These are phyloP conservation scores for Drosophila pachea DNA, from an alignment of 1,140 invertebrate species.

Conservation along the genomic window DNA sequence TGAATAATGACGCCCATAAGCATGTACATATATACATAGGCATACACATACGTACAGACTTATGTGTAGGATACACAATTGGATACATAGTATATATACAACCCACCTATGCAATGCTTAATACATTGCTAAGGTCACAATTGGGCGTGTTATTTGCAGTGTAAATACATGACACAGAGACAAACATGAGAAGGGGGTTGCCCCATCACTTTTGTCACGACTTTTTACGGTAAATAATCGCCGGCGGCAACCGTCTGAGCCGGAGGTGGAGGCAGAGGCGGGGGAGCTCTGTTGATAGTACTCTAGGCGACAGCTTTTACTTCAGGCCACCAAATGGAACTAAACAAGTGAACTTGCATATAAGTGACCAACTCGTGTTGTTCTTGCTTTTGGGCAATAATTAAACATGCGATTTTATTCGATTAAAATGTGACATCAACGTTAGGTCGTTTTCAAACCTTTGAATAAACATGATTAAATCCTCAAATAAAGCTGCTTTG, in stretches of 20 bases:
- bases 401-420: background rate
- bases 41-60: background rate
- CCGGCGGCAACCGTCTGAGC: constrained; percentile 29
- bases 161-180: background rate
- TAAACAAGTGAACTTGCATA: constrained; percentile 11
- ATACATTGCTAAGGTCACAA: constrained; percentile 34
- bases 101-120: constrained; percentile 13
- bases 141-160: constrained; percentile 11
- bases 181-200: background rate
- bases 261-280: background rate
- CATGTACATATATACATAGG: background rate
- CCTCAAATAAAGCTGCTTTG: no score
- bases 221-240: constrained; percentile 16
- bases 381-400: background rate
- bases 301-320: constrained; percentile 13
- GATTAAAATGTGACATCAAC: no score
- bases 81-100: background rate
- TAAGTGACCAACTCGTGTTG: background rate
- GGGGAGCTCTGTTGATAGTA: background rate
- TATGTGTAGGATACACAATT: background rate
- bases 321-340: background rate
- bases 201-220: background rate
- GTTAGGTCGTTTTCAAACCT: no score
- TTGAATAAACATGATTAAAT: no score
- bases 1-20: background rate